Conservation (phyloP, 2,797 vertebrate genomes). For the Tinamus major region DNA sequence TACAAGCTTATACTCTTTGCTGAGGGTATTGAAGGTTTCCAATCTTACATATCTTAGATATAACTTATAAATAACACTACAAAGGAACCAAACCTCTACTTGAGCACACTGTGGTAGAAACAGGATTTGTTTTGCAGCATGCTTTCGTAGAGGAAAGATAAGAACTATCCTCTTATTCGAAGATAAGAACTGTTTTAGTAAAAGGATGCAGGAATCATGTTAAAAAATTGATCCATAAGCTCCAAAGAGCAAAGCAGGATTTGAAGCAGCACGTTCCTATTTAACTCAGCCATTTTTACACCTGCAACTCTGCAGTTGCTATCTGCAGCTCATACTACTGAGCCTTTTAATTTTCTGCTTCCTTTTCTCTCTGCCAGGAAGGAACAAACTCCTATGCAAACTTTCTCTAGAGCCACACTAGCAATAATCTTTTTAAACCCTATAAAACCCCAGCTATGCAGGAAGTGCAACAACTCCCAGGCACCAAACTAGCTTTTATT, state of each 20-base stretch:
- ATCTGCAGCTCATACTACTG: conserved; percentile 28
- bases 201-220: background rate
- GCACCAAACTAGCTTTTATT: background rate
- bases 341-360: conserved; percentile 39
- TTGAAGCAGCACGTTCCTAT: background rate
- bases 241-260: background rate
- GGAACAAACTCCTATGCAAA: conserved; percentile 43
- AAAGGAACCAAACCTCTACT: background rate
- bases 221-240: background rate
- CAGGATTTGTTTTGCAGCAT: background rate
- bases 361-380: conserved; percentile 14
- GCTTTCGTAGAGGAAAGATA: background rate
- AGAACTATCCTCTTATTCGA: background rate
- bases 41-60: background rate
- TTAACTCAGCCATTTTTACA: background rate
- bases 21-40: background rate
- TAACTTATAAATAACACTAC: background rate
- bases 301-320: background rate
- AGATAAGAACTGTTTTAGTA: background rate
- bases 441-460: background rate
- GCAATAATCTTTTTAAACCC: conserved; percentile 11
- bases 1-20: background rate
- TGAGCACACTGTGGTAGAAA: background rate
- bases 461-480: conserved; percentile 1
- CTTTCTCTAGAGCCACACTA: background rate